Evolutionary conservation across 2,113 vertebrate genomes (phyloP).

Genomic region (Cyphomyrus plagiostoma): DNA sequence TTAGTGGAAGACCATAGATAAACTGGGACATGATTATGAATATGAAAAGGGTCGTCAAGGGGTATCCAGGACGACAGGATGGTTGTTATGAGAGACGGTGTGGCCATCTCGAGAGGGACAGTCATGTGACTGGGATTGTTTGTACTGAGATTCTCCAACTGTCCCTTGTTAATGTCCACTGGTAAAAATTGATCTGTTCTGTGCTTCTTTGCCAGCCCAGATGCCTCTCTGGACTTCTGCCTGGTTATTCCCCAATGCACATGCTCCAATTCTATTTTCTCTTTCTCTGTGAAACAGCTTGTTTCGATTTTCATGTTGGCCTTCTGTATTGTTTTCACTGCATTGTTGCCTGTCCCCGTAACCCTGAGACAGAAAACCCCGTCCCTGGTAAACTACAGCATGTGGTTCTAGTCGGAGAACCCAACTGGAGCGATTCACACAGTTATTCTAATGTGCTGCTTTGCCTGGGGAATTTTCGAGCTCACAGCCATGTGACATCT

Average conservation of each 20-base stretch:
- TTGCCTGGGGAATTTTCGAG: neutral
- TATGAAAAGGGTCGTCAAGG: neutral
- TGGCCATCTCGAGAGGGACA: neutral
- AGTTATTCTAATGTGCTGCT: neutral
- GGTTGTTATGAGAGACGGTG: neutral
- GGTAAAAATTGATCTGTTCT: constrained; percentile 2
- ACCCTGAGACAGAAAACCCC: neutral
- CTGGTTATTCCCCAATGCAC: neutral
- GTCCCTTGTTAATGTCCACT: neutral
- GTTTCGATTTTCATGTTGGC: neutral
- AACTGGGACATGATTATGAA: neutral
- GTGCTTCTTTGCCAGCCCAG: neutral
- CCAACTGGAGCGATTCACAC: neutral
- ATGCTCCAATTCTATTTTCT: neutral
- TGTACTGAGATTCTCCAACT: neutral
- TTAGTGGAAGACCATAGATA: neutral
- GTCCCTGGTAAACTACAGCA: neutral
- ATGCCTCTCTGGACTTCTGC: neutral
- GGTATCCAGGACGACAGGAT: neutral
- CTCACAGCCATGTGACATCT: neutral
- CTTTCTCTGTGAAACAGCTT: neutral
- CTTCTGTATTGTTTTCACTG: neutral
- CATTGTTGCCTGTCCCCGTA: neutral
- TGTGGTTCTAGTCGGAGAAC: neutral
- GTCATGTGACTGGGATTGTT: neutral